Evolutionary conservation across 2,888 invertebrate genomes (phyloP).

Genomic region (Pocota personata): DNA sequence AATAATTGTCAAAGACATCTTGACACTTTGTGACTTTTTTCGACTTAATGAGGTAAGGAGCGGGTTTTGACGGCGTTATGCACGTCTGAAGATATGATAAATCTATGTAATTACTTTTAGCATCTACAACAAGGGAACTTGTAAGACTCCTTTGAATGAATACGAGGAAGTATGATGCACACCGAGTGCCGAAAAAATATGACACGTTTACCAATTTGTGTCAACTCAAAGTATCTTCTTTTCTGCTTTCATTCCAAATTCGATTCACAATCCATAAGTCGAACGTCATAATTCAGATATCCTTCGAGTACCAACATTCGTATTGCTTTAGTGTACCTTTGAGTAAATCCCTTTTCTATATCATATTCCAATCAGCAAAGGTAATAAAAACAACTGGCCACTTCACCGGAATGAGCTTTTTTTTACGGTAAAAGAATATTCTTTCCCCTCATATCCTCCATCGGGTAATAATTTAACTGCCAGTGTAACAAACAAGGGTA

Average conservation of each 20-base stretch:
- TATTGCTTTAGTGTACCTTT: slow-evolving; percentile 51
- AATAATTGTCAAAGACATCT: slow-evolving; percentile 62
- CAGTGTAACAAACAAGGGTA: slow-evolving; percentile 28
- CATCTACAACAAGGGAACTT: background rate
- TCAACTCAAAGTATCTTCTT: no score
- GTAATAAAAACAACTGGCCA: slow-evolving; percentile 82
- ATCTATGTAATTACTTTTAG: slow-evolving; percentile 1
- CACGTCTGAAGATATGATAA: slow-evolving; percentile 39
- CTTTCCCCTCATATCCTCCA: slow-evolving; percentile 50
- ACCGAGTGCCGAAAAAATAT: background rate
- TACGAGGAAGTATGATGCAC: background rate
- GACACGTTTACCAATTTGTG: background rate
- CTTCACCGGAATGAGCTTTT: slow-evolving; percentile 68
- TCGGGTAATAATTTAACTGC: slow-evolving; percentile 68
- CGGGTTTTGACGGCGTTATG: slow-evolving; percentile 23
- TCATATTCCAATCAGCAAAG: slow-evolving; percentile 82
- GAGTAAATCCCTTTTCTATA: slow-evolving; percentile 76
- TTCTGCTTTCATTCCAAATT: slow-evolving; percentile 17
- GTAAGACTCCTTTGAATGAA: background rate
- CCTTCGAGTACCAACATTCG: slow-evolving; percentile 18
- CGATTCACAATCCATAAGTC: slow-evolving; percentile 42
- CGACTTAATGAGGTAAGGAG: slow-evolving; percentile 50
- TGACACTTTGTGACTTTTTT: slow-evolving; percentile 53
- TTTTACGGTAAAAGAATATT: slow-evolving; percentile 46
- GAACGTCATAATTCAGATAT: slow-evolving; percentile 49